Conservation (phyloP, 1,140 invertebrate species). For the Diploscapter pachys region DNA sequence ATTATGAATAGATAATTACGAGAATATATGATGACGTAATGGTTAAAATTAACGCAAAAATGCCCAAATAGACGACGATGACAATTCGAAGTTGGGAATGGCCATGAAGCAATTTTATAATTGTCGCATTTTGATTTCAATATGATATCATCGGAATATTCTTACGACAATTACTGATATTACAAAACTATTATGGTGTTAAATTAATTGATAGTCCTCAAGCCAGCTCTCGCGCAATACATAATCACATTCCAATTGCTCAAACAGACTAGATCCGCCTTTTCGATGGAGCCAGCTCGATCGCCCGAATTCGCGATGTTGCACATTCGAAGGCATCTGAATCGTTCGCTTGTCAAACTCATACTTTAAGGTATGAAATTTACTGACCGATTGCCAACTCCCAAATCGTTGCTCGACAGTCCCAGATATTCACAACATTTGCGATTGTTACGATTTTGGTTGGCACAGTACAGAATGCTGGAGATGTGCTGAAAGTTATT, state of each 20-base stretch:
- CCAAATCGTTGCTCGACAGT: conserved; percentile 40
- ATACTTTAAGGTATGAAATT: too few species aligned
- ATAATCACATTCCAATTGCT: conserved; percentile 54
- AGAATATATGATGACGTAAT: too few species aligned
- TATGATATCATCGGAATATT: too few species aligned
- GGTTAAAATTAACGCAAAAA: too few species aligned
- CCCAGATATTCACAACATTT: conserved; percentile 45
- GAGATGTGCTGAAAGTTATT: conserved; percentile 31
- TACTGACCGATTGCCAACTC: conserved; percentile 42
- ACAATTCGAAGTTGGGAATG: too few species aligned
- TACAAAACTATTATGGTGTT: too few species aligned
- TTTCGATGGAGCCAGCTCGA: conserved; percentile 43
- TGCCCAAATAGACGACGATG: too few species aligned
- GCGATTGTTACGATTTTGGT: conserved; percentile 52
- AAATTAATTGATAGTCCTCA: conserved; percentile 47
- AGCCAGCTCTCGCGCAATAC: conserved; percentile 50
- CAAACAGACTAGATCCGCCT: conserved; percentile 49
- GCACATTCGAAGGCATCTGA: conserved; percentile 50
- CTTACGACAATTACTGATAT: too few species aligned
- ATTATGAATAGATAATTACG: too few species aligned
- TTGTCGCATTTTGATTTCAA: too few species aligned
- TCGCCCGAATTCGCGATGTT: conserved; percentile 44
- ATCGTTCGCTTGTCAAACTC: too few species aligned
- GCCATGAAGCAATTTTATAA: too few species aligned
- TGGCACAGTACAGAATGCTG: conserved; percentile 49